Evolutionary conservation across 2,888 invertebrate species (phyloP).

Genomic region (Stenodema calcarata): DNA sequence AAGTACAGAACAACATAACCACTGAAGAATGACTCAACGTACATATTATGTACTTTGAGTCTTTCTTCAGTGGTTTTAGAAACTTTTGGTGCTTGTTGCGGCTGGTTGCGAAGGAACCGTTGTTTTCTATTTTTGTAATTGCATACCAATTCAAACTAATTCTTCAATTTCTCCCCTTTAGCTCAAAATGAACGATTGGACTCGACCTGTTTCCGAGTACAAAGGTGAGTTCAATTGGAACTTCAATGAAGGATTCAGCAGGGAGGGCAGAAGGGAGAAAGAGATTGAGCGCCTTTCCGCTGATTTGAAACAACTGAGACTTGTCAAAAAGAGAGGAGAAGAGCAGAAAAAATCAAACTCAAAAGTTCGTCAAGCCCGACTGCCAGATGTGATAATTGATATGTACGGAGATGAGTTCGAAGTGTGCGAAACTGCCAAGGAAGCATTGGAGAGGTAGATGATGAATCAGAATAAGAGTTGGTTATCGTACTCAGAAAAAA

Average conservation of each 20-base stretch:
- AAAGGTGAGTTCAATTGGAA: conserved; percentile 19
- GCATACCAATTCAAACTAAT: no score
- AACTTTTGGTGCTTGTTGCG: no score
- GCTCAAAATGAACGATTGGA: background rate
- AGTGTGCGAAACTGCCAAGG: conserved; percentile 36
- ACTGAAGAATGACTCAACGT: no score
- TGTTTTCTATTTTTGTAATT: no score
- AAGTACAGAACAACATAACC: no score
- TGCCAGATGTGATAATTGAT: background rate
- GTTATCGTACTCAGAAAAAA: no score
- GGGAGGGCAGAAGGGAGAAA: conserved; percentile 28
- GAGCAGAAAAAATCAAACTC: background rate
- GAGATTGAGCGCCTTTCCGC: background rate
- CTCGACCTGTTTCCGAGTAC: background rate
- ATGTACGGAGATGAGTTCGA: conserved; percentile 31
- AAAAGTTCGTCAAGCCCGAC: background rate
- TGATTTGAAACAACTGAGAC: background rate
- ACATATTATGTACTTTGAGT: no score
- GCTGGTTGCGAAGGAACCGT: no score
- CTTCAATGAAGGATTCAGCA: conserved; percentile 27
- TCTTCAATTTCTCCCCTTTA: background rate
- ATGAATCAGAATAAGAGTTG: background rate
- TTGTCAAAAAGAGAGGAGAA: background rate
- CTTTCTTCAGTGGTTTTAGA: no score
- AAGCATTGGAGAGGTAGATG: conserved; percentile 31